Conservation (phyloP, 2,888 invertebrate species). For the Melieria picta region DNA sequence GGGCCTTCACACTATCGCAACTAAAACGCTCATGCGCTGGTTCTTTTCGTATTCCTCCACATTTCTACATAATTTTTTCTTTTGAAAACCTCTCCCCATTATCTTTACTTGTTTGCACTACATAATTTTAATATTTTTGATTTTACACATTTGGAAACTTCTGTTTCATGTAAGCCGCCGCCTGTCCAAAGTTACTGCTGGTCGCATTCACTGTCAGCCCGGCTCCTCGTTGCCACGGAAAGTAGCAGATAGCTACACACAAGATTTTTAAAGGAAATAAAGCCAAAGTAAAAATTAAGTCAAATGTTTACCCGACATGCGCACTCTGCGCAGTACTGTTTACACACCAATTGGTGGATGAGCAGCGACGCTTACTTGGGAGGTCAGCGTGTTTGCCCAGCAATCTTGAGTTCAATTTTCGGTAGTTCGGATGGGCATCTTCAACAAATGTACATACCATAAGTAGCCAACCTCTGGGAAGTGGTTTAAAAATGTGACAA, state of each 20-base stretch:
- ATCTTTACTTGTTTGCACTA: conserved; percentile 28
- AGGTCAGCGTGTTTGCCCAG: conserved; percentile 27
- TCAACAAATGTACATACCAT: too few species aligned
- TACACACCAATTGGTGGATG: too few species aligned
- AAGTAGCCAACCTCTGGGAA: too few species aligned
- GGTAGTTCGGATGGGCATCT: conserved; percentile 3
- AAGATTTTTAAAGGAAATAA: too few species aligned
- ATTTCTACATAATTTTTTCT: too few species aligned
- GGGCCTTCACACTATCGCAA: too few species aligned
- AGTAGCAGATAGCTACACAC: not conserved
- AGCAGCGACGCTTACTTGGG: conserved; percentile 11
- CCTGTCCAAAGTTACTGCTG: not conserved
- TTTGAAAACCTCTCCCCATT: conserved; percentile 1
- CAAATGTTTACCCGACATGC: too few species aligned
- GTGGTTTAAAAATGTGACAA: too few species aligned
- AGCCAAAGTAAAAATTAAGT: too few species aligned
- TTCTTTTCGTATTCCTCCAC: too few species aligned
- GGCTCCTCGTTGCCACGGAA: not conserved
- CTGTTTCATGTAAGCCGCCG: conserved; percentile 23
- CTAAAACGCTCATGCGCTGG: too few species aligned
- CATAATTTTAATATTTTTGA: conserved; percentile 36
- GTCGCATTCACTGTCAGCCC: not conserved
- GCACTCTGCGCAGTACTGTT: too few species aligned
- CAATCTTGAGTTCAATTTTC: conserved; percentile 24
- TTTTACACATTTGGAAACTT: conserved; percentile 37